Conservation (phyloP, 2,888 invertebrate species). For the Philhelius pedissequus region DNA sequence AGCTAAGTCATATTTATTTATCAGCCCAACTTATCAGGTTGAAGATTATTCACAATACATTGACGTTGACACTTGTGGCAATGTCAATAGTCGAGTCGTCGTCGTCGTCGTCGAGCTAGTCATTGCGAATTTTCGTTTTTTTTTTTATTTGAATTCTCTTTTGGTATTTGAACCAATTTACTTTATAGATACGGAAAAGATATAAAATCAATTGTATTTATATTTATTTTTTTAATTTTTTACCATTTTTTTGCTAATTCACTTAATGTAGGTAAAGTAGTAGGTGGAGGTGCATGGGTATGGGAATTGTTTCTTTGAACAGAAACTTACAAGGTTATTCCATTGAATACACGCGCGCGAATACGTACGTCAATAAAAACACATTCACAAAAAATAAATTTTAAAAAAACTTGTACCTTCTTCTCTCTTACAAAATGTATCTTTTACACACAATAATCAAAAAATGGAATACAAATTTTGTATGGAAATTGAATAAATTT, state of each 20-base stretch:
- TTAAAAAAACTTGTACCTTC: slow-evolving; percentile 17
- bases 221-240: slow-evolving; percentile 1
- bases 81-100: slow-evolving; percentile 20
- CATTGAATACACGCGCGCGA: slow-evolving; percentile 58
- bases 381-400: slow-evolving; percentile 4
- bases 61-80: slow-evolving; percentile 11
- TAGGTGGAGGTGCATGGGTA: neutral
- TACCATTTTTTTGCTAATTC: slow-evolving; percentile 61
- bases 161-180: neutral
- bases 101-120: slow-evolving; percentile 11
- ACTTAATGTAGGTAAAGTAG: too few species aligned
- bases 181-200: neutral
- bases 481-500: slow-evolving; percentile 59
- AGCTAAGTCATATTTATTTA: slow-evolving; percentile 26
- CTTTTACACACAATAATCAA: slow-evolving; percentile 1
- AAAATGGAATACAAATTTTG: slow-evolving; percentile 35
- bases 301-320: slow-evolving; percentile 52
- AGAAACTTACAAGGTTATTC: slow-evolving; percentile 58
- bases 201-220: neutral
- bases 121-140: slow-evolving; percentile 26
- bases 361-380: slow-evolving; percentile 18
- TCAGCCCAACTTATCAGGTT: slow-evolving; percentile 16
- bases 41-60: slow-evolving; percentile 17
- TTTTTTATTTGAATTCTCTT: neutral
- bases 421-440: neutral